Base-by-base conservation (phyloP, 2,113 vertebrate genomes). In the Zapus hudsonius region DNA sequence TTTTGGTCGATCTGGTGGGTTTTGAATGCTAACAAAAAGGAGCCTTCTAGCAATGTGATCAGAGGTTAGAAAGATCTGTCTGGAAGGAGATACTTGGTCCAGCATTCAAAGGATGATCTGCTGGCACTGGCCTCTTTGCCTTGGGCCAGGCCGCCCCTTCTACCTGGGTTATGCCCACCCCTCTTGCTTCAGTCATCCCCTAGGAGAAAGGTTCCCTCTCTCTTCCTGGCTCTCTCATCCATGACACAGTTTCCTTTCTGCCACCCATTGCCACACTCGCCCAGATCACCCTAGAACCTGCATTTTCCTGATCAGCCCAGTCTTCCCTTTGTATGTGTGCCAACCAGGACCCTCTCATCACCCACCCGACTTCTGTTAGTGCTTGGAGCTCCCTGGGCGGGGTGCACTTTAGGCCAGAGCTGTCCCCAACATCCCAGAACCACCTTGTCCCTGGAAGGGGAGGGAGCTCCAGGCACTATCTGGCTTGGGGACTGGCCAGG, bases 161-260 rank as follows among this genome's bases (percentile, higher is more conserved):
- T 36, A 7, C 36, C n/a, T 63, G n/a, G 42, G 27, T 11, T 0
- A 1, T 31, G 22, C 52, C 42, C 8, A 11, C 3, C 0, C 0
- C 5, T 69, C 52, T 47, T 2, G 2, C 66, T 55, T 36, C 19
- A 57, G 52, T 44, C 27, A 10, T 76, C 57, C 81, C 66, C 55
- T 22, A 47, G 57, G 38, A n/a, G 36, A 22, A 40, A 63, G 23
- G 40, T 44, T 63, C 47, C 52, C 52, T 25, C 36, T 23, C 19
- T 11, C 6, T 11, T 85, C 40, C 59, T 2, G 3, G 38, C 36
- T 74, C 70, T 79, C 66, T 5, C 29, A 72, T 25, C 42, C 0
- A 11, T 4, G 8, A 69, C 4, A 33, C 9, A 1, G 2, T 72
- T 63, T 75, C 79, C 38, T 78, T 22, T 63, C 44, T 7, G 67